phyloP scores from a whole-genome alignment of 2,888 invertebrate genomes.

The Ptychoptera contaminata region DNA sequence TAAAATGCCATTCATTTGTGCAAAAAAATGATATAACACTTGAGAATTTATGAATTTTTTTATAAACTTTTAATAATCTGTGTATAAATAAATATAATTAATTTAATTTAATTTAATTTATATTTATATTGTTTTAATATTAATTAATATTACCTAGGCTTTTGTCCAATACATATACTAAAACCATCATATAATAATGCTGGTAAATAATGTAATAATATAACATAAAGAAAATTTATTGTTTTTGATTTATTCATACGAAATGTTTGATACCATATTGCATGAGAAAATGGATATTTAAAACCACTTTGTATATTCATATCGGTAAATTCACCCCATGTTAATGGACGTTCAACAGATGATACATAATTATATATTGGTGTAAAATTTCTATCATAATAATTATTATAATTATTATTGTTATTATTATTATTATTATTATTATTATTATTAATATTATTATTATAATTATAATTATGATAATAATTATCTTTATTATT shows the following conservation, averaged over 20 bases:
- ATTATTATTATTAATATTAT: too few relatives aligned
- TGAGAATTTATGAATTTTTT: slow-evolving; percentile 63
- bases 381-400: slow-evolving; percentile 19
- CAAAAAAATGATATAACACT: slow-evolving; percentile 60
- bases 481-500: too few relatives aligned
- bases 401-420: too few relatives aligned
- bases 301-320: slow-evolving; percentile 36
- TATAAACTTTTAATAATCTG: slow-evolving; percentile 65
- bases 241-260: slow-evolving; percentile 20
- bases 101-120: background rate
- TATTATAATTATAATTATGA: too few relatives aligned
- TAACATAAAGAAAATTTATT: slow-evolving; percentile 2
- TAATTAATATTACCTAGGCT: slow-evolving; percentile 30
- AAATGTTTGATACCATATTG: slow-evolving; percentile 50
- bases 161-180: slow-evolving; percentile 35
- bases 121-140: background rate
- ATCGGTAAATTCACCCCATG: slow-evolving; percentile 55
- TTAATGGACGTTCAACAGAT: slow-evolving; percentile 58
- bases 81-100: slow-evolving; percentile 3
- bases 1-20: slow-evolving; percentile 52
- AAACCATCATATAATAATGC: slow-evolving; percentile 42
- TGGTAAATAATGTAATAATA: slow-evolving; percentile 46
- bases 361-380: slow-evolving; percentile 78
- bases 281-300: slow-evolving; percentile 41
- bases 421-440: too few relatives aligned